A percentile compares a stretch with the other conserved stretches of the same genome.
phyloP scores from a whole-genome alignment of 2,888 invertebrate species.

The Andrena minutula region DNA sequence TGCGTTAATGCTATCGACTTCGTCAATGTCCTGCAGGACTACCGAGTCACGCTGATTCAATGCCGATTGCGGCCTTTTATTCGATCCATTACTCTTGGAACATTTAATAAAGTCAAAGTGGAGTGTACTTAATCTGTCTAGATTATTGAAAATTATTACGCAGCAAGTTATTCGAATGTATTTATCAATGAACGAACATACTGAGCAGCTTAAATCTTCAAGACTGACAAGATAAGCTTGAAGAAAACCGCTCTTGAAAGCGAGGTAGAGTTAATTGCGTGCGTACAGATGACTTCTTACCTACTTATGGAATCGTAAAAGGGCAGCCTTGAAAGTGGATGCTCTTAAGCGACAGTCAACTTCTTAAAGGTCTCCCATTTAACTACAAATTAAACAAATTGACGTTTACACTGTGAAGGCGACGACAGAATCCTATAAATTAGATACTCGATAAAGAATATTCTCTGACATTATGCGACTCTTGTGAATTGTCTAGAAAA shows the following conservation, averaged over 20 bases:
- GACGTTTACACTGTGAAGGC: not conserved
- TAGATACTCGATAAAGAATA: not conserved
- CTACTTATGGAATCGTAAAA: not conserved
- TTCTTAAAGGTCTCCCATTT: not conserved
- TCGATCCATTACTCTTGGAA: not conserved
- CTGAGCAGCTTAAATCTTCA: not conserved
- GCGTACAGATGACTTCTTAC: not conserved
- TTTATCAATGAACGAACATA: not conserved
- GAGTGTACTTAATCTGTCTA: not conserved
- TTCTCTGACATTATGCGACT: not conserved
- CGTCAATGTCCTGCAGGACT: not conserved
- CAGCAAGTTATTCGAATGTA: not conserved
- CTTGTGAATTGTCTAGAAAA: not conserved
- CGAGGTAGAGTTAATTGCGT: not conserved
- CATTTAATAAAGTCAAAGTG: not conserved
- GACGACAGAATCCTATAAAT: not conserved
- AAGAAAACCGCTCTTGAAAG: not conserved
- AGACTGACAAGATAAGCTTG: not conserved
- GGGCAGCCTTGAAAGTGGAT: not conserved
- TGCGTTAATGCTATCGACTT: not conserved
- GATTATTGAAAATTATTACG: not conserved
- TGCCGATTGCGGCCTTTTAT: not conserved
- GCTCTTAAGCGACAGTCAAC: not conserved
- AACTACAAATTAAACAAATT: not conserved
- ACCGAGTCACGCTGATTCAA: conserved; percentile 7